Evolutionary conservation across 2,797 vertebrate genomes (phyloP), one percentile per base, ranked within the genome.

Genomic region (Sibirionetta formosa): DNA sequence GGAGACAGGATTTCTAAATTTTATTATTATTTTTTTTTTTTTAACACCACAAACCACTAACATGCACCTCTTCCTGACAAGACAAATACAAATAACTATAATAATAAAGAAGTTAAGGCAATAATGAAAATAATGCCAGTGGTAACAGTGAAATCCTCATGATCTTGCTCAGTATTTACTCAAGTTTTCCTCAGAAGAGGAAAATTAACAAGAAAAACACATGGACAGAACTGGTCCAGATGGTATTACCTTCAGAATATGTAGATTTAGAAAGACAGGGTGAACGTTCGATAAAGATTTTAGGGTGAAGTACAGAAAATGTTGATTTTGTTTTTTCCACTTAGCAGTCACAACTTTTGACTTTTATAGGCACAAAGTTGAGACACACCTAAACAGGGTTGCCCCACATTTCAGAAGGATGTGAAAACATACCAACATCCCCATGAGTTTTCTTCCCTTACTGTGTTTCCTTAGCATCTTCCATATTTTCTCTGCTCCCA

Each of bases 351-450:
- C 3, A 18, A 7, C 3, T 73, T 77, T 46, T 57, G 40, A 63
- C 14, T 5, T 61, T 72, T 46, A 46, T 18, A 60, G 51, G 7
- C 12, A 60, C 20, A 56, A 77, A 73, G 13, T 14, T 8, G 38
- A 64, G 26, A 53, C 5, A 23, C 4, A 71, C 11, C 3, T 9
- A 5, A 16, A 35, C 1, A 0, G 5, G 3, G 0, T 12, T 56
- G 17, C 24, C 23, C 31, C 9, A 56, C 2, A 0, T n/a, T 33
- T 4, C 8, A 75, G 7, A 0, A 1, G 35, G 22, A 64, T 53
- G 3, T 2, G 3, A 57, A 84, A 53, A 50, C 4, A 14, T 53
- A 4, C 4, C 57, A 79, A 13, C 3, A 22, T 14, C 18, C 15
- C 2, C 0, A 20, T 31, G 50, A 93, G 29, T 48, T 27, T 64